Base-by-base conservation (phyloP, 2,113 vertebrate species). In the Tychaedon coryphoeus region DNA sequence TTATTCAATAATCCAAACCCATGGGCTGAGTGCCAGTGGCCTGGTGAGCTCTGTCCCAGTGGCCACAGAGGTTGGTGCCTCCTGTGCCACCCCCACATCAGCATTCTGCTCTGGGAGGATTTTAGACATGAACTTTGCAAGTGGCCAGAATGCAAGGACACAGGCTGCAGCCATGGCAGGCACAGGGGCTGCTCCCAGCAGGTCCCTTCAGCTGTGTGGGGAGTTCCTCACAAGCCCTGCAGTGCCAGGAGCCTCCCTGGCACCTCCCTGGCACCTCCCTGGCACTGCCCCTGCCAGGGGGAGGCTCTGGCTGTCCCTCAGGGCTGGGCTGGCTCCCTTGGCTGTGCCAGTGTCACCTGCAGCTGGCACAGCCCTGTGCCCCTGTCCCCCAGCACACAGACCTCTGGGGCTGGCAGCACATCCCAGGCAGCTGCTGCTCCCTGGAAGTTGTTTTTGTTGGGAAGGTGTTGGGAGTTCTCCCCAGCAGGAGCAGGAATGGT, bases 71-170 rank as follows among this genome's bases (percentile, higher is more conserved):
- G 5, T 5, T 36, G 62, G 62, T 42, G 47, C 48, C 38, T 34
- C 53, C 58, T 19, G 43, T 47, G 38, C 76, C 69, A 19, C 6
- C 57, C 76, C 33, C 14, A 0, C 7, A 1, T 5, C 69, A 31
- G 0, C 19, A 0, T 4, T 2, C 19, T 43, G 75, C 5, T 8
- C 12, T 0, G 2, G 38, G 31, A 31, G 38, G 2, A 1, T 54
- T 60, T n/a, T 1, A 28, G 2, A 1, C 3, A 0, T 6, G 6
- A 2, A 1, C 22, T 56, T 10, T 80, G 62, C 34, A 12, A 14
- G 45, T 6, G 36, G 9, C 38, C 50, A 17, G 31, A 40, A 10
- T 1, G 8, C 40, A 23, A 4, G 70, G 78, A 6, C 58, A 10
- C 6, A 4, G 40, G 6, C 5, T 9, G 51, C 58, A 72, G 92